phyloP scores from a whole-genome alignment of 2,113 vertebrate genomes.

The Arvicanthis niloticus region DNA sequence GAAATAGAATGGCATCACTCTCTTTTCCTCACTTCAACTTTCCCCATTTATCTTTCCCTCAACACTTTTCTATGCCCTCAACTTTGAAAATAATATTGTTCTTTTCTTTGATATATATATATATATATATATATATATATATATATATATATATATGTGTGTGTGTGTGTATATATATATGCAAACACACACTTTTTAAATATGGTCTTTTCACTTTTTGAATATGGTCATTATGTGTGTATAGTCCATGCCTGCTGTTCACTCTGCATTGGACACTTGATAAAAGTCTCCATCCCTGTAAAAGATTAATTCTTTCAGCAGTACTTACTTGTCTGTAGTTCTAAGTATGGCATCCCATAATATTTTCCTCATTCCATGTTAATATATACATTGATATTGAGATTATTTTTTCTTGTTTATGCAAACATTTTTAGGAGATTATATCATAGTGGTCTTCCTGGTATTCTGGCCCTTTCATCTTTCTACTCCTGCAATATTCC shows the following conservation, averaged over 20 bases:
- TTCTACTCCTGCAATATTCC: background rate
- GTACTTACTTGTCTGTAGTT: background rate
- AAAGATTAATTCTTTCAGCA: background rate
- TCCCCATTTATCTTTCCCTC: background rate
- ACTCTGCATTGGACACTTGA: background rate
- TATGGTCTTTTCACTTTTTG: background rate
- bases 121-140: background rate
- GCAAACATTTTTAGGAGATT: background rate
- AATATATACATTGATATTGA: background rate
- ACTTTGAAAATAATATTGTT: background rate
- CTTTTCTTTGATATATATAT: background rate
- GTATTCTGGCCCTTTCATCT: background rate
- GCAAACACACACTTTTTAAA: background rate
- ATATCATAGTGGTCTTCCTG: background rate
- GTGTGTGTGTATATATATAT: background rate
- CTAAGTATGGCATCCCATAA: background rate
- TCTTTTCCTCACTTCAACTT: background rate
- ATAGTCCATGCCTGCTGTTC: background rate
- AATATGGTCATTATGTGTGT: background rate
- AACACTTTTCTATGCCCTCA: background rate
- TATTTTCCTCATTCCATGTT: background rate
- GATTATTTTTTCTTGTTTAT: background rate
- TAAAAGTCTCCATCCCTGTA: background rate
- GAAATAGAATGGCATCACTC: background rate
- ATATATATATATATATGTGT: background rate